These are phyloP conservation scores for Diprion similis DNA, from an alignment of 1,140 invertebrate genomes.

Conservation along the genomic window DNA sequence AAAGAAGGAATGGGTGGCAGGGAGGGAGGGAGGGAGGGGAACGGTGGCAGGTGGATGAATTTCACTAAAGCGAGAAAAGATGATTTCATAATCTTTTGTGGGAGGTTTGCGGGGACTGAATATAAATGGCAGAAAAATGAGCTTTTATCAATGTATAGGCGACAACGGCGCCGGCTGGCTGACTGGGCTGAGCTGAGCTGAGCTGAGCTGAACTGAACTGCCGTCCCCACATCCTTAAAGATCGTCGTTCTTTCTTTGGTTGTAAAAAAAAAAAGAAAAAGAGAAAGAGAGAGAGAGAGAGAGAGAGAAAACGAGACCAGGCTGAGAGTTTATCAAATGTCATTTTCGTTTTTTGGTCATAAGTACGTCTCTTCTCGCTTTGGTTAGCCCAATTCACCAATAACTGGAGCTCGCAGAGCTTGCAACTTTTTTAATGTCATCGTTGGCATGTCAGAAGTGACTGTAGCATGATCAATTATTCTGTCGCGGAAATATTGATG, in stretches of 20 bases:
- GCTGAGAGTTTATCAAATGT: background rate
- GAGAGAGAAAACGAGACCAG: no score
- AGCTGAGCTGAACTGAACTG: background rate
- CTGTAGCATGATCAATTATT: no score
- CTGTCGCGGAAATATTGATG: no score
- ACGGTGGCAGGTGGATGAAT: background rate
- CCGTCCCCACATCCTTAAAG: background rate
- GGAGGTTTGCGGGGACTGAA: background rate
- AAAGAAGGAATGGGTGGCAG: background rate
- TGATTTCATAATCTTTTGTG: slow-evolving; percentile 8
- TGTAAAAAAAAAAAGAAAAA: no score
- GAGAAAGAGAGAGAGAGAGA: no score
- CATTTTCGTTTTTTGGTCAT: background rate
- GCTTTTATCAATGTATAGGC: background rate
- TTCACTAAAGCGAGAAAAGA: background rate
- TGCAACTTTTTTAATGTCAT: no score
- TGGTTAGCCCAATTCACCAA: no score
- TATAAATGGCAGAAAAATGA: background rate
- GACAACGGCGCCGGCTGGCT: no score
- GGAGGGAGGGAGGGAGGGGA: background rate
- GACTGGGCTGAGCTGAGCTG: no score
- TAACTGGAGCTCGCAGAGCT: no score
- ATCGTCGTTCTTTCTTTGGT: background rate
- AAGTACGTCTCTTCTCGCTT: background rate
- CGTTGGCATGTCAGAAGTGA: no score